These are phyloP conservation scores for Polypedilum pembai DNA, from an alignment of 1,140 invertebrate genomes.

Conservation along the genomic window DNA sequence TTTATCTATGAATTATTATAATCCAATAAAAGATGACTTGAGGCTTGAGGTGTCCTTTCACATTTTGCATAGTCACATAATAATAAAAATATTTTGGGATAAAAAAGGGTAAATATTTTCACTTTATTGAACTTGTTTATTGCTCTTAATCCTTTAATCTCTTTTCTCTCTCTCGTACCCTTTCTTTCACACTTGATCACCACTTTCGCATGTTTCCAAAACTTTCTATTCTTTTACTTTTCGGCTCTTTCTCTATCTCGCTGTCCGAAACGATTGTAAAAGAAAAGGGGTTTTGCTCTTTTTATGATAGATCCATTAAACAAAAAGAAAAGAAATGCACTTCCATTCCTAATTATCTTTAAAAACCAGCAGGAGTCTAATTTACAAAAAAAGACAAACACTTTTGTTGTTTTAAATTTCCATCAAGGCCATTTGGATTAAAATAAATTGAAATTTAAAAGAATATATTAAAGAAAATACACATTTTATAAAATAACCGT, in stretches of 20 bases:
- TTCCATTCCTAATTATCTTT: neutral
- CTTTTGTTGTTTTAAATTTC: no score
- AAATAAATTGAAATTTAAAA: no score
- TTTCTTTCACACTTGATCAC: constrained; percentile 23
- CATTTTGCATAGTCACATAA: neutral
- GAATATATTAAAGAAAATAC: no score
- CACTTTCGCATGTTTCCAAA: neutral
- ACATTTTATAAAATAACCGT: no score
- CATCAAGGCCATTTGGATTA: no score
- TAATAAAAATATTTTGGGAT: neutral
- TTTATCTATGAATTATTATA: constrained; percentile 26
- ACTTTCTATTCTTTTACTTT: neutral
- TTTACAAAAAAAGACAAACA: neutral
- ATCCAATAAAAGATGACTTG: neutral
- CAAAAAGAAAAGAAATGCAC: neutral
- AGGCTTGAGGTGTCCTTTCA: neutral
- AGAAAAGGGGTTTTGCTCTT: neutral
- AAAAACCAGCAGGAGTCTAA: neutral
- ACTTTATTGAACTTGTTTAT: neutral
- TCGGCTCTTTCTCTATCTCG: neutral
- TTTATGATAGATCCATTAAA: constrained; percentile 13
- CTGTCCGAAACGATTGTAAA: neutral
- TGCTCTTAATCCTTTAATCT: constrained; percentile 19
- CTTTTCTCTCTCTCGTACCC: neutral
- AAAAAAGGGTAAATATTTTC: neutral